Evolutionary conservation across 2,113 vertebrate genomes (phyloP), one percentile per base, ranked within the genome.

Genomic region (Microcebus tavaratra): DNA sequence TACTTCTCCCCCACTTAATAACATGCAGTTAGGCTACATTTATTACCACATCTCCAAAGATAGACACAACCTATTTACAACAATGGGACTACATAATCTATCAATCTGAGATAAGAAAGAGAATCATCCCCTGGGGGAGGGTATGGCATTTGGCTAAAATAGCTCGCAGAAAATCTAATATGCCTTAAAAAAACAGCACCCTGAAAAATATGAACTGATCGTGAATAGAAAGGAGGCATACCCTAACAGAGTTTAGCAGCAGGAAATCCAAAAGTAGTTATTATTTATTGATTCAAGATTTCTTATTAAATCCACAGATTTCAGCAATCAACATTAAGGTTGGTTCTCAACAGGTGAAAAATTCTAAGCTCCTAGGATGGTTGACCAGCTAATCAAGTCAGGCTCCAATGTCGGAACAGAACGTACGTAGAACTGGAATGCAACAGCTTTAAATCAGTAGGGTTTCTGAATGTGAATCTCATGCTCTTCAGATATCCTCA

Each of bases 251-350:
- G 3, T 55, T 59, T 72, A 65, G 8, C 27, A 81, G 23, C 7
- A 88, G 36, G 42, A 57, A 6, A 29, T 59, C 3, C 5, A 73
- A 83, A 9, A 14, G 2, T 11, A 90, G 50, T 67, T 63, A 45
- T 13, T 20, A 81, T 55, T 76, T 50, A 3, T 2, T 67, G 65
- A 72, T 18, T 65, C 11, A 23, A 27, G 1, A 72, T 92, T 96
- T 89, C 82, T 61, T 61, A 81, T 67, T 76, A 88, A 81, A 92
- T 21, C 5, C 53, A 92, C 10, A 82, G 2, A 31, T 80, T 70
- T 72, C 27, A 21, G 15, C 11, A 88, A 88, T 81, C 8, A 50
- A 15, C 25, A 70, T 36, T 21, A 88, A 73, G 0, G 3, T 17
- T 65, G 34, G 36, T 23, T 39, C 45, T 76, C 11, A 94, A 70